phyloP scores from a whole-genome alignment of 2,888 invertebrate genomes.

The Zaprionus obscuricornis region DNA sequence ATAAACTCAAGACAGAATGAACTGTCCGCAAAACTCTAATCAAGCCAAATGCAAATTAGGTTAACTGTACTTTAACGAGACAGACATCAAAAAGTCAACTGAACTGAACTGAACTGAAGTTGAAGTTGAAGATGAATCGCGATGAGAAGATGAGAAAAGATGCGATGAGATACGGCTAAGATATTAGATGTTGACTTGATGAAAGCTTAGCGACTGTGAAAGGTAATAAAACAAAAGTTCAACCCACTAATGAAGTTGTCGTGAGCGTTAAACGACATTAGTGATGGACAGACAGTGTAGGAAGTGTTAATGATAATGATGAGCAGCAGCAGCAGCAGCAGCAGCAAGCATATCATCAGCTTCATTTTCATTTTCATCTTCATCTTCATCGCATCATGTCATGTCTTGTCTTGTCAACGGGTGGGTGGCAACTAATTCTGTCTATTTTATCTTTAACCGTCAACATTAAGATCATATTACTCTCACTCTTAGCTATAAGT shows the following conservation, averaged over 20 bases:
- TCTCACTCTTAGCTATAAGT: too few species aligned
- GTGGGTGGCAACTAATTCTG: slow-evolving; percentile 36
- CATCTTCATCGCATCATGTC: slow-evolving; percentile 11
- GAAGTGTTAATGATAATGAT: slow-evolving; percentile 46
- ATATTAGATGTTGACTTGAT: slow-evolving; percentile 21
- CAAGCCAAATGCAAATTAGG: slow-evolving; percentile 66
- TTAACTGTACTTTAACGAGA: slow-evolving; percentile 69
- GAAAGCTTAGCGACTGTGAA: slow-evolving; percentile 49
- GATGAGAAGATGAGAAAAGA: slow-evolving; percentile 27
- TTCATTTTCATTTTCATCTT: slow-evolving; percentile 19
- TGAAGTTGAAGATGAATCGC: too few species aligned
- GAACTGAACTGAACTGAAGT: slow-evolving; percentile 11
- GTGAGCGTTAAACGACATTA: slow-evolving; percentile 21
- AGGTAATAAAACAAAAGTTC: slow-evolving; percentile 42
- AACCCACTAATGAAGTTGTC: slow-evolving; percentile 42
- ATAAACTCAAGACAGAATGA: slow-evolving; percentile 33
- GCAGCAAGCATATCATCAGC: too few species aligned
- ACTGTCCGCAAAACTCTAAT: slow-evolving; percentile 44
- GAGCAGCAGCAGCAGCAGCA: too few species aligned
- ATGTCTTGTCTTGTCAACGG: slow-evolving; percentile 22
- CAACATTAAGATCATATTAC: slow-evolving; percentile 15
- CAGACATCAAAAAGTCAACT: slow-evolving; percentile 25
- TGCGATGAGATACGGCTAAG: slow-evolving; percentile 21
- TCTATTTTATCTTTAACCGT: background rate
- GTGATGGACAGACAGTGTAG: slow-evolving; percentile 26